phyloP scores from a whole-genome alignment of 2,888 invertebrate genomes.

The Tridacna gigas region DNA sequence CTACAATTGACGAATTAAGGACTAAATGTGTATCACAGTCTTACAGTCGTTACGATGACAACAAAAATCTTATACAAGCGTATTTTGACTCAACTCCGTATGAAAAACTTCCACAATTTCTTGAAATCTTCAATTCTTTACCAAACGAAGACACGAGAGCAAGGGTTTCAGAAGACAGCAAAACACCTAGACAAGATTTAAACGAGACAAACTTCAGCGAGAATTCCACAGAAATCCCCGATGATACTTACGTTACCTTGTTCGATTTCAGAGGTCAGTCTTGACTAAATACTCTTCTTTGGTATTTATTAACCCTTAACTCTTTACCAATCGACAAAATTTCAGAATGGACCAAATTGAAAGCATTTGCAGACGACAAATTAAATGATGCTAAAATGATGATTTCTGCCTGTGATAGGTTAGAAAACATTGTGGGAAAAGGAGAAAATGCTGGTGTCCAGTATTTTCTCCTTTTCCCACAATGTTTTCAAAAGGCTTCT shows the following conservation, averaged over 20 bases:
- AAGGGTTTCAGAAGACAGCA: not conserved
- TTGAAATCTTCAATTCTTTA: slow-evolving; percentile 25
- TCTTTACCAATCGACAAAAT: too few relatives aligned
- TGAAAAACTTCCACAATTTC: slow-evolving; percentile 30
- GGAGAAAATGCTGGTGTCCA: too few relatives aligned
- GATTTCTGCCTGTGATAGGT: too few relatives aligned
- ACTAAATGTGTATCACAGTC: slow-evolving; percentile 10
- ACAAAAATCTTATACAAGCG: slow-evolving; percentile 14
- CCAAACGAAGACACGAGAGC: not conserved
- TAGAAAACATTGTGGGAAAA: too few relatives aligned
- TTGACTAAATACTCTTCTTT: too few relatives aligned
- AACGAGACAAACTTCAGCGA: slow-evolving; percentile 8
- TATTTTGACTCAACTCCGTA: slow-evolving; percentile 12
- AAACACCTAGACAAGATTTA: not conserved
- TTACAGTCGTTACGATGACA: slow-evolving; percentile 6
- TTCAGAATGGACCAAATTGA: too few relatives aligned
- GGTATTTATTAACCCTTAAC: too few relatives aligned
- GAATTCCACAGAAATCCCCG: not conserved
- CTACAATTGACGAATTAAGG: not conserved
- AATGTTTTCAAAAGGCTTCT: too few relatives aligned
- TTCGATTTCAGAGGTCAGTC: slow-evolving; percentile 22
- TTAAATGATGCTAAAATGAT: too few relatives aligned
- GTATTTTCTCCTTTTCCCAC: too few relatives aligned
- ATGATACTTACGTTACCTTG: slow-evolving; percentile 3
- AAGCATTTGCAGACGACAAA: too few relatives aligned